Base-by-base conservation (phyloP, 30 jellyfish, hydroid and myxozoan species). In the Cassiopea andromeda region DNA sequence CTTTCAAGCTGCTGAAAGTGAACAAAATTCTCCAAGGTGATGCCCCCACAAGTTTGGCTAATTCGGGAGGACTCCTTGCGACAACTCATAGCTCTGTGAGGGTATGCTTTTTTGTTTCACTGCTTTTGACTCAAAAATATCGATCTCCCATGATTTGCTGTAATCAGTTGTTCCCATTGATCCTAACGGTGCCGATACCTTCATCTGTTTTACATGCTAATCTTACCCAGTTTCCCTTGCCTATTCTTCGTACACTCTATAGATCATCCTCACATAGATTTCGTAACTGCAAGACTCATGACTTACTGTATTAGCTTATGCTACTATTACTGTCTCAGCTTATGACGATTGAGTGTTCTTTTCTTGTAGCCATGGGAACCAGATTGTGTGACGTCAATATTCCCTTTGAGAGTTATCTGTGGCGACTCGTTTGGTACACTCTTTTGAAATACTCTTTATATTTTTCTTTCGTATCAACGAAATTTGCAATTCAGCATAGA, bases 31-130 rank as follows among this genome's bases (percentile, higher is more conserved):
- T 96, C 85, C 99, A 96, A 82, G 99, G 99, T 46, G 94, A 85
- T 83, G 99, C 99, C 13, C 99, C 99, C 14, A 96, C 99, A 1
- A 96, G 99, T 83, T 84, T 96, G 69, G 97, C 97, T 46, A 92
- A 96, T 75, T 95, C 95, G 13, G 98, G 99, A 5, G 98, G 99
- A 17, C 75, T 27, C 38, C 38, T 90, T 49, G 73, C 83, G 67
- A 96, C 93, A 44, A 64, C 97, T 3, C 86, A 92, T 67, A 91
- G 97, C 78, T 87, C 97, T 17, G 98, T 94, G 81, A 46, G 97
- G 43, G 8, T 64, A 5, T 7, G 73, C 27, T 14, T 9, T 14
- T 17, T 64, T 13, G 73, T 64, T 64, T 7, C 73, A 27, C 19
- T 5, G 6, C 27, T 64, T 7, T 64, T 2, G 27, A 64, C 73